Evolutionary conservation across 2,888 invertebrate genomes (phyloP), one percentile per base, ranked within the genome.

Genomic region (Brachypalpus laphriformis): DNA sequence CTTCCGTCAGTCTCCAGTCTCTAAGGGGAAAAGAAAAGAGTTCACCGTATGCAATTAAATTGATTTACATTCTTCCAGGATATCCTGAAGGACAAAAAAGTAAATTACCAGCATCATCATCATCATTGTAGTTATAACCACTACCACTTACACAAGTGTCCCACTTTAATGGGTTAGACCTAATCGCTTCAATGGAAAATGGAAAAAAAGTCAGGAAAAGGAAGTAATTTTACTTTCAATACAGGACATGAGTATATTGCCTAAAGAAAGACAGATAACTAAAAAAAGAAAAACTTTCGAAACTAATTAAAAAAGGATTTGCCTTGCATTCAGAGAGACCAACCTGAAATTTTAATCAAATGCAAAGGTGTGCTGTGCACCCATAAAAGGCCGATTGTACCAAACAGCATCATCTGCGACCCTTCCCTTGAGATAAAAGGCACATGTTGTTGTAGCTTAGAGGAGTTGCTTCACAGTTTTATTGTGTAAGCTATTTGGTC

Each of bases 261-360:
- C 37, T 51, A 14, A 63, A 59, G 40, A 6, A 20, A 59, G 37
- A 22, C 22, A 8, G 20, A n/a, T 25, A 45, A 22, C n/a, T 37
- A 45, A 31, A 45, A 40, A 51, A 8, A 28, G 8, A 4, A 34
- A 34, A 51, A 70, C 22, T 77, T 77, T 45, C 1, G 0, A 65
- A 78, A 78, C 63, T 65, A 51, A 57, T 71, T 78, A n/a, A 28
- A 57, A 37, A 6, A 25, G 56, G 78, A 71, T 63, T 56, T 42
- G 63, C 63, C 28, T 9, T 16, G 45, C 37, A 65, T 71, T 54
- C 3, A 8, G 25, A 25, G 14, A 14, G 34, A 37, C 8, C 7
- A 11, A 57, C 16, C 45, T 28, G 18, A 11, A 34, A 71, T 57
- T 71, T 71, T 47, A 57, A 71, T 71, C 70, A 47, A 71, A 71